Evolutionary conservation across 2,797 vertebrate genomes (phyloP).

Genomic region (Psittacula echo): DNA sequence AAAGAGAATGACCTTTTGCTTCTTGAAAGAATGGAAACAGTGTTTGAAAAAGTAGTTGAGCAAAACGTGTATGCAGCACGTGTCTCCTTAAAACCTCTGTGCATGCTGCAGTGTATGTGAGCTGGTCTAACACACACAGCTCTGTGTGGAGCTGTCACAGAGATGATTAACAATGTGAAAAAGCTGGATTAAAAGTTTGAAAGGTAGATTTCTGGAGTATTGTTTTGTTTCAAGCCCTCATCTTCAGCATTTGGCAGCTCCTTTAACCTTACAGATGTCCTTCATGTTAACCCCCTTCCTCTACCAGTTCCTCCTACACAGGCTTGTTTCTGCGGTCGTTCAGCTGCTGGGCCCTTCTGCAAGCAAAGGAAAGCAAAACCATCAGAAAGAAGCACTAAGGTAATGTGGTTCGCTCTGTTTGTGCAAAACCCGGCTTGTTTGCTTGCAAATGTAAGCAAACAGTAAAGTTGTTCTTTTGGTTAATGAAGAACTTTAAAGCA

Average conservation of each 20-base stretch:
- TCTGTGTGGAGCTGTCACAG: not conserved
- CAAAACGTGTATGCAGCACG: not conserved
- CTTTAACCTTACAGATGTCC: not conserved
- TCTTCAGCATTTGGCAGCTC: not conserved
- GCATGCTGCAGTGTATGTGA: not conserved
- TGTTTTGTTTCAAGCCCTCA: not conserved
- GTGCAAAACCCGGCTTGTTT: not conserved
- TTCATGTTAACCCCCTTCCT: not conserved
- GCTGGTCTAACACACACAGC: not conserved
- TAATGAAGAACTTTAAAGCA: not conserved
- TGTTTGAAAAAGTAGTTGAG: not conserved
- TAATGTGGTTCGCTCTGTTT: not conserved
- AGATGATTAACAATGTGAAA: not conserved
- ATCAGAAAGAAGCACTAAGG: not conserved
- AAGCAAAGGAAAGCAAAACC: not conserved
- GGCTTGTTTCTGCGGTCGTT: not conserved
- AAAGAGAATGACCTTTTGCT: not conserved
- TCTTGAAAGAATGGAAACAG: not conserved
- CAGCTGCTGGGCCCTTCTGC: not conserved
- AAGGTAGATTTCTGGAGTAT: not conserved
- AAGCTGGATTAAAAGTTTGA: not conserved
- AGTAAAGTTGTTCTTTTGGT: not conserved
- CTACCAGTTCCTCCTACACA: not conserved
- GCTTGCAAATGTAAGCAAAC: conserved; percentile 20
- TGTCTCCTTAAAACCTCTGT: not conserved